phyloP scores from a whole-genome alignment of 2,113 vertebrate genomes.

The Cochlearius cochlearius region DNA sequence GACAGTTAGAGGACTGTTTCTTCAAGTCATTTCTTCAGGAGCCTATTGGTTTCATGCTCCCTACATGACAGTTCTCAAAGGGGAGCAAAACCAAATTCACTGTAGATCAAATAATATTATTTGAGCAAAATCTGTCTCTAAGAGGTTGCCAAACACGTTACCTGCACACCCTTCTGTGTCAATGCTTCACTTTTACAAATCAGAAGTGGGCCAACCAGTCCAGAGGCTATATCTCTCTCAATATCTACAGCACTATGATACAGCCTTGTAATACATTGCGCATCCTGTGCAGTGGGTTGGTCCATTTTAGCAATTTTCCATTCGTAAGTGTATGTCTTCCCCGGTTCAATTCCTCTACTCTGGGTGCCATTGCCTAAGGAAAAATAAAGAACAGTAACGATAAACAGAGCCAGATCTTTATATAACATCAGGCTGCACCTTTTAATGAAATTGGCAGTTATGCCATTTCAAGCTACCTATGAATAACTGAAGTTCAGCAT shows the following conservation, averaged over 20 bases:
- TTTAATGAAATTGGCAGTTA: background rate
- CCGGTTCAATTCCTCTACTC: constrained; percentile 84
- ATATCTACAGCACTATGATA: constrained; percentile 92
- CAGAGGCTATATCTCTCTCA: constrained; percentile 88
- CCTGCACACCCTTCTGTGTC: constrained; percentile 88
- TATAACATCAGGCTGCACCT: background rate
- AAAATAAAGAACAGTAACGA: background rate
- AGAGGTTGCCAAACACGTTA: constrained; percentile 51
- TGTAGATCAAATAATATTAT: background rate
- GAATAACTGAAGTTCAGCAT: background rate
- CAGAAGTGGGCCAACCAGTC: constrained; percentile 90
- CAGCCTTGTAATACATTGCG: constrained; percentile 89
- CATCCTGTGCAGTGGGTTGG: constrained; percentile 81
- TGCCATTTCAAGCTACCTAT: background rate
- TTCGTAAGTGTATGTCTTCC: constrained; percentile 81
- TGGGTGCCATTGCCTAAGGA: constrained; percentile 76
- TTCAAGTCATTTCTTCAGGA: background rate
- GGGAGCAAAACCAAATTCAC: background rate
- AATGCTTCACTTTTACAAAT: constrained; percentile 93
- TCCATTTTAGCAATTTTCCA: constrained; percentile 88
- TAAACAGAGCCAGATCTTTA: background rate
- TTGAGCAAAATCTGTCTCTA: background rate
- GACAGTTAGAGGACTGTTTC: background rate
- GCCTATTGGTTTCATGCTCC: background rate
- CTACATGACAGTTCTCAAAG: background rate